These are phyloP conservation scores for Thamnophis elegans DNA, from an alignment of 2,797 vertebrate genomes.

Conservation along the genomic window DNA sequence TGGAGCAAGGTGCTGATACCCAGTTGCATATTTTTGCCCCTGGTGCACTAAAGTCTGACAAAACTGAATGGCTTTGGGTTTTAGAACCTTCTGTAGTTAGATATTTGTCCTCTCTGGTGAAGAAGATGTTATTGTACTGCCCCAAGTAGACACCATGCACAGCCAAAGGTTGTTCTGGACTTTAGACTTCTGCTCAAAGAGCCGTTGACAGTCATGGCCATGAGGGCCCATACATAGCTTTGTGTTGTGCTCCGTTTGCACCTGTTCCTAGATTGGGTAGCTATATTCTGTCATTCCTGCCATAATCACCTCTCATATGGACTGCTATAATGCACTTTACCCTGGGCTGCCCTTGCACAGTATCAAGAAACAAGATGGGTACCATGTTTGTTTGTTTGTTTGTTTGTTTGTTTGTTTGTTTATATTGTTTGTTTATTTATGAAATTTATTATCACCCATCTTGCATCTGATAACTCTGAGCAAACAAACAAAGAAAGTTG, in stretches of 20 bases:
- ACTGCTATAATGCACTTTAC: neutral
- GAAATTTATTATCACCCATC: no score
- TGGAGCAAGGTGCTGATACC: neutral
- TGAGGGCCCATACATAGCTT: neutral
- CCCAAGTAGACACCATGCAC: neutral
- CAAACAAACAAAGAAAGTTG: neutral
- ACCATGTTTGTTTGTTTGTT: no score
- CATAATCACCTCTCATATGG: neutral
- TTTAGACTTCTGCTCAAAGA: neutral
- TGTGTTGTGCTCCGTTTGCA: neutral
- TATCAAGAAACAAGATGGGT: neutral
- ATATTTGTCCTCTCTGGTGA: neutral
- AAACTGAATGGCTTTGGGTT: neutral
- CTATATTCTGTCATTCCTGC: neutral
- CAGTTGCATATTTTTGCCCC: neutral
- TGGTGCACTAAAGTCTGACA: neutral
- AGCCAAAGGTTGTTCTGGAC: neutral
- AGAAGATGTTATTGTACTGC: neutral
- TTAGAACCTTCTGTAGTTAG: neutral
- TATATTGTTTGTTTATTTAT: no score
- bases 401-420: no score
- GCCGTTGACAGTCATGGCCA: neutral
- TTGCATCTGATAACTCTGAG: neutral
- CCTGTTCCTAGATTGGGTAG: neutral
- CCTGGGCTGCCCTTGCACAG: no score